Conservation (phyloP, 1,140 invertebrate genomes). For the Bombus sylvicola region DNA sequence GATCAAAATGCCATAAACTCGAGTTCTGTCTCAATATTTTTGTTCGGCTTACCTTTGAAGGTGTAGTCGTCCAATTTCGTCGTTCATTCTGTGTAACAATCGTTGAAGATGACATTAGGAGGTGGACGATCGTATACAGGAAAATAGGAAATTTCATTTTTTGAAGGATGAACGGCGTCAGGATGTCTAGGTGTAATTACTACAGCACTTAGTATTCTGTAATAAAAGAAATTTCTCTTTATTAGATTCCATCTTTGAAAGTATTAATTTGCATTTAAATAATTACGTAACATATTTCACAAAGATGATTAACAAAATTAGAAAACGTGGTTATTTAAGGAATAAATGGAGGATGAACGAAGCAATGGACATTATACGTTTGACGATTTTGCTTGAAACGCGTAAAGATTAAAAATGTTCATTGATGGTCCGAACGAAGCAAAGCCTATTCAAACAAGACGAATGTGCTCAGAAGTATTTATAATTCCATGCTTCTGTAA, state of each 20-base stretch:
- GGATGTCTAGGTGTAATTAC: neutral
- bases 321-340: neutral
- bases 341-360: too few relatives aligned
- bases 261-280: neutral
- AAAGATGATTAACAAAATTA: neutral
- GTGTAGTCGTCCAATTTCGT: neutral
- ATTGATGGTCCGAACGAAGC: neutral
- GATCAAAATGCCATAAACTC: too few relatives aligned
- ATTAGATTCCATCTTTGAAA: neutral
- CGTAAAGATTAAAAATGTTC: neutral
- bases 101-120: neutral
- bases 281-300: too few relatives aligned
- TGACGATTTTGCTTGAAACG: neutral
- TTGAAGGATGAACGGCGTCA: neutral
- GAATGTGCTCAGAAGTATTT: slow-evolving; percentile 47
- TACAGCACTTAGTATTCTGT: neutral
- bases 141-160: neutral
- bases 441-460: neutral
- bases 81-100: neutral
- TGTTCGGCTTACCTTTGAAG: neutral
- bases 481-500: slow-evolving; percentile 43
- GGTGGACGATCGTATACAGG: neutral
- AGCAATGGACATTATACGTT: too few relatives aligned
- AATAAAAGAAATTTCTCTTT: neutral
- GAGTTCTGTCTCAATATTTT: neutral